Base-by-base conservation (phyloP, 2,888 invertebrate species). In the Tetragnatha montana region DNA sequence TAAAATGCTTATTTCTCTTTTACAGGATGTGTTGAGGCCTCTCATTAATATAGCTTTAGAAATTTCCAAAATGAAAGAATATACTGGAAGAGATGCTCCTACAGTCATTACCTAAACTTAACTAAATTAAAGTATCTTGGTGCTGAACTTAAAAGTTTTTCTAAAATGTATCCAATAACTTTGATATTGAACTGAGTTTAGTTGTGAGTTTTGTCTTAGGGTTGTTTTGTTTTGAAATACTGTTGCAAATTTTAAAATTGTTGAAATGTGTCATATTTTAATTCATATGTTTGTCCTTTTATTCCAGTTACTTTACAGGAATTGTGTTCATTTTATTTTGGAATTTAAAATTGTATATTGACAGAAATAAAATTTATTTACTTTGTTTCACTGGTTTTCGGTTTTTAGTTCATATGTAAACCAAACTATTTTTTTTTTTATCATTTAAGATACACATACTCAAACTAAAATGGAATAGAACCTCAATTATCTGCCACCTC, bases 11-110 rank as follows among this genome's bases (percentile, higher is more conserved):
- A 2, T 35, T 35, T 87, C 68, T 88, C 73, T 70, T 85, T 88
- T 83, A 4, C 92, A 95, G 94, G 94, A 94, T 86, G 96, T 97
- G 94, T 94, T 99, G 92, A 96, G 96, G 92, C 98, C 99, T 0
- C 94, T 99, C 74, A 96, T 99, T 22, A 95, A 96, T 90, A 96
- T 99, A 89, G 98, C 98, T 0, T 94, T 99, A 86, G 94, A 96
- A 92, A 94, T 99, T 73, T 96, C 98, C 0, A 95, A 97, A 93
- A 95, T 99, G 86, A 95, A 95, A 91, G 95, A 96, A 92, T 96
- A 96, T 93, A 99, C 99, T 3, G 98, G 98, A 8, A 95, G 99
- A 78, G 95, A 96, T 91, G 95, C 96, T 35, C 99, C 99, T 87
- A 99, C 99, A 80, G 99, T 99, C 92, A 99, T 99, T 93, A 99